A percentile compares a stretch with the other conserved stretches of the same genome.
phyloP scores from a whole-genome alignment of 2,113 vertebrate species.

The Chloroceryle aenea region DNA sequence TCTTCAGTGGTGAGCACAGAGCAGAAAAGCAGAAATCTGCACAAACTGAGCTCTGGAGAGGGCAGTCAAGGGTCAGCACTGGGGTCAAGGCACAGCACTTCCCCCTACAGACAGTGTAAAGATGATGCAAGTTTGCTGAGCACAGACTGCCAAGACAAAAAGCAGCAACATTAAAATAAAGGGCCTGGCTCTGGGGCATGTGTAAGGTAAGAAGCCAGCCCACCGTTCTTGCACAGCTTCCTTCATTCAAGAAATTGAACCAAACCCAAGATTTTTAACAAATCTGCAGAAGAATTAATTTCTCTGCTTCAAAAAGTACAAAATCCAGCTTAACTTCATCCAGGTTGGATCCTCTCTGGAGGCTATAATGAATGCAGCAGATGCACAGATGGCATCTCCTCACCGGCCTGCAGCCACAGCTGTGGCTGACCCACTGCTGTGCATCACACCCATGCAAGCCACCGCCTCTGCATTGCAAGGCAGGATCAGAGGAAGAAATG shows the following conservation, averaged over 20 bases:
- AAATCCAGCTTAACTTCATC: rapidly evolving
- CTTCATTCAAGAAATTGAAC: neutral
- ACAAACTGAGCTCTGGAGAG: neutral
- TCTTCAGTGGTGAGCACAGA: neutral
- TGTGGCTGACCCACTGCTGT: rapidly evolving
- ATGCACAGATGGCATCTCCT: neutral
- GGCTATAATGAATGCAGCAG: neutral
- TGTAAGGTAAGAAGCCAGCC: neutral
- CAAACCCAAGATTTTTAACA: neutral
- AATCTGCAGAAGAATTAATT: neutral
- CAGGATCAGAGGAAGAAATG: rapidly evolving
- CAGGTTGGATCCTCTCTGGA: neutral
- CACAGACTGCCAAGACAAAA: neutral
- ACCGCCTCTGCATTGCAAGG: rapidly evolving
- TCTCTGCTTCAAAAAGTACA: neutral
- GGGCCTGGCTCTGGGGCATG: neutral
- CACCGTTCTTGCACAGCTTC: neutral
- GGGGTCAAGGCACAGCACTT: neutral
- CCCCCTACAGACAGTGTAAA: neutral
- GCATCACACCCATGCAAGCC: neutral
- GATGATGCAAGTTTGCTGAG: neutral
- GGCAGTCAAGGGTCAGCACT: no score
- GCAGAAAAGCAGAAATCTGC: neutral
- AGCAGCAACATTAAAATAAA: neutral
- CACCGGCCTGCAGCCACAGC: neutral